Base-by-base conservation (phyloP, 2,797 vertebrate species). In the Pseudopleuronectes americanus region DNA sequence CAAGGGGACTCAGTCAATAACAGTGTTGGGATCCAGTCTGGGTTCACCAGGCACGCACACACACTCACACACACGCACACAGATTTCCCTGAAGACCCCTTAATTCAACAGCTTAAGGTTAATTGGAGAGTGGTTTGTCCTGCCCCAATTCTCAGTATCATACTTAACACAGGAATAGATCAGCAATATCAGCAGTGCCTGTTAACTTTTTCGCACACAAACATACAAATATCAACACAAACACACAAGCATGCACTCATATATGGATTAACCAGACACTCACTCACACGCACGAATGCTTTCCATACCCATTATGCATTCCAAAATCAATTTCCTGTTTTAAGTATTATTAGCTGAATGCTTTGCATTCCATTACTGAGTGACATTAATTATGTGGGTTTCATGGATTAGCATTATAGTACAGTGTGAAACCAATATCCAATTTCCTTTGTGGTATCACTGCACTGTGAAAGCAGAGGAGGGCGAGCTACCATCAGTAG, bases 61-160 rank as follows among this genome's bases (percentile, higher is more conserved):
- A 66, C 38, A 33, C 59, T 60, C 19, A 56, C 51, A 38, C 58
- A 66, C 57, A 60, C 38, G 48, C 45, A 68, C 43, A 45, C 43
- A 79, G 84, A 93, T 92, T 91, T 84, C 74, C 89, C 79, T 45
- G 45, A 80, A 81, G 88, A 89, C 80, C 80, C 57, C 69, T 89
- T 90, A 87, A 92, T 90, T 89, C 79, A 86, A 82, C 83, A 77
- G 72, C 79, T 84, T 87, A 56, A 41, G 53, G 84, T 90, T 92
- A 92, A 93, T 92, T 92, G 87, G 78, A 82, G 72, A 80, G 80
- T 74, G 79, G 77, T 78, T 89, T 90, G 75, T 83, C 77, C 68
- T 71, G 76, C 66, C 63, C 79, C 58, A 64, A 76, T 84, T 79
- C 79, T 84, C 84, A 71, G 63, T 63, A 73, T 84, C 68, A 79